Conservation (phyloP, 2,113 vertebrate genomes). For the Genyomyrus donnyi region DNA sequence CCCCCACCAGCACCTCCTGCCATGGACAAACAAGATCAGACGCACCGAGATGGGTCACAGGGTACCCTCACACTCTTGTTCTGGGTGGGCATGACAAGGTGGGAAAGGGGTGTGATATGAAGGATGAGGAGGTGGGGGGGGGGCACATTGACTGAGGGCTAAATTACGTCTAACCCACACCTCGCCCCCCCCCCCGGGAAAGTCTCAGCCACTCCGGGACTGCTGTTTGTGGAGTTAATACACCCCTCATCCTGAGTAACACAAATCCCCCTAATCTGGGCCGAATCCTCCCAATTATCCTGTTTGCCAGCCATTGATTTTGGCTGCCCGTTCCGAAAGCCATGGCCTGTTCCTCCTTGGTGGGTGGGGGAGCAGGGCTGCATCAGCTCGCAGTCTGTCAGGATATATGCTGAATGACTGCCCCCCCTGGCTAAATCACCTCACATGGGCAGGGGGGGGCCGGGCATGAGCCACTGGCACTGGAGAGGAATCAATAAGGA, state of each 20-base stretch:
- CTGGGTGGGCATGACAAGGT: not conserved
- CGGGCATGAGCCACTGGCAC: not conserved
- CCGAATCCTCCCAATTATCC: slow-evolving; percentile 22
- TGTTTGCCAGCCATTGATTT: slow-evolving; percentile 26
- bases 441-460: not conserved
- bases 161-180: not conserved
- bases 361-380: not conserved
- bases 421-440: not conserved
- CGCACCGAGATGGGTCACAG: not conserved
- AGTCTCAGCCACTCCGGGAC: not conserved
- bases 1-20: slow-evolving; percentile 5
- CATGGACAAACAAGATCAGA: not conserved
- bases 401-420: not conserved
- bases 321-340: slow-evolving; percentile 5
- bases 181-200: not conserved
- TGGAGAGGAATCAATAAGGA: slow-evolving; percentile 17
- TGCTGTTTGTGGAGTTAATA: not conserved
- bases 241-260: not conserved
- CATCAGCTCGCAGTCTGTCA: not conserved
- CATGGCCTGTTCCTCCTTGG: not conserved
- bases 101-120: not conserved
- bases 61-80: not conserved
- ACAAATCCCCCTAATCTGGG: slow-evolving; percentile 25
- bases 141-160: not conserved
- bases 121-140: not conserved